phyloP scores from a whole-genome alignment of 2,797 vertebrate genomes.

The Sphenodon punctatus region DNA sequence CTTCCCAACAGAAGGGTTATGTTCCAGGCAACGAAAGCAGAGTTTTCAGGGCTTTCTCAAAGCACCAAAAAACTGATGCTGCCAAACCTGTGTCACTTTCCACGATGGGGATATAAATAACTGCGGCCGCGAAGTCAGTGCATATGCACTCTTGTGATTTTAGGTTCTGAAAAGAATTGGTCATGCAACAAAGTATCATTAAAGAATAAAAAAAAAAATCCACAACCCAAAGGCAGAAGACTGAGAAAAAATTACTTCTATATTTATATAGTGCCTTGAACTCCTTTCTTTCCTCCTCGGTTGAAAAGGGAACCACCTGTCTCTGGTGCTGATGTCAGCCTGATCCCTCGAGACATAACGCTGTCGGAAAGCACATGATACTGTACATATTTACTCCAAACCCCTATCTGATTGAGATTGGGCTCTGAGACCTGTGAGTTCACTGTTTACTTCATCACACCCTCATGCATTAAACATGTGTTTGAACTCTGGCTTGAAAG shows the following conservation, averaged over 20 bases:
- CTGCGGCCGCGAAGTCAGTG: conserved; percentile 13
- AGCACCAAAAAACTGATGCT: conserved; percentile 34
- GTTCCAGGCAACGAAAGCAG: conserved; percentile 40
- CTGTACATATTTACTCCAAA: conserved; percentile 75
- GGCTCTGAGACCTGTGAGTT: conserved; percentile 65
- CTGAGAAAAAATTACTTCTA: conserved; percentile 63
- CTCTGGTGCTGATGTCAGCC: conserved; percentile 73
- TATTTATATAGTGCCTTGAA: conserved; percentile 69
- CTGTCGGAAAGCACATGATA: conserved; percentile 73
- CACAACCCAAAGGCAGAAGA: conserved; percentile 53
- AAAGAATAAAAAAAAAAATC: conserved; percentile 64
- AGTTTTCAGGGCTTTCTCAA: conserved; percentile 34
- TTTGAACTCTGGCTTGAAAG: conserved; percentile 59
- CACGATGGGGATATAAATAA: conserved; percentile 51
- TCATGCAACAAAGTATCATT: conserved; percentile 66
- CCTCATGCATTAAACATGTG: conserved; percentile 71
- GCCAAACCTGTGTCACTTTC: conserved; percentile 42
- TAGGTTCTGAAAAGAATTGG: conserved; percentile 49
- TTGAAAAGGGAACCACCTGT: conserved; percentile 77
- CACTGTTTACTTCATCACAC: conserved; percentile 66
- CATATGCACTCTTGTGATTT: conserved; percentile 49
- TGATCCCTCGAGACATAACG: conserved; percentile 71
- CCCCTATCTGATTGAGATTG: conserved; percentile 69
- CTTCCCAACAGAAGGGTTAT: conserved; percentile 43
- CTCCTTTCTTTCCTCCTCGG: conserved; percentile 29